A percentile compares a stretch with the other conserved stretches of the same genome.
Evolutionary conservation across 2,113 vertebrate genomes (phyloP).

Genomic region (Sapayoa aenigma): DNA sequence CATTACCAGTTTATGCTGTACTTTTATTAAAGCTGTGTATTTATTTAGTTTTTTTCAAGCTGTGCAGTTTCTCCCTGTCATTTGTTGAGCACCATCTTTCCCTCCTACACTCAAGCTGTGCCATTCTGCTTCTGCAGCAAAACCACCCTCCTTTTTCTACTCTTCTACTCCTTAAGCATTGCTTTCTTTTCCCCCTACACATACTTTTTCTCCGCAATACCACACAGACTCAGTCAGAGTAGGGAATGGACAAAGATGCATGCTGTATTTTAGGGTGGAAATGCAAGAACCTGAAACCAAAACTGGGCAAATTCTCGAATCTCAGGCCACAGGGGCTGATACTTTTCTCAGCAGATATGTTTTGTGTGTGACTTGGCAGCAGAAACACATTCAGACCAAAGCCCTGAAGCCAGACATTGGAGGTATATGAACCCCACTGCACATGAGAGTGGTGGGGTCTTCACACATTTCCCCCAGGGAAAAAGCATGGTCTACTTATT

Average conservation of each 20-base stretch:
- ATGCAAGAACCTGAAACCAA: not conserved
- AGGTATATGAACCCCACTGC: not conserved
- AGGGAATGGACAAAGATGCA: rapidly evolving
- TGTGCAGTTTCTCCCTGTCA: not conserved
- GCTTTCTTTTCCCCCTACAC: not conserved
- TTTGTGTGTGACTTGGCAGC: not conserved
- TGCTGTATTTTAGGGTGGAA: not conserved
- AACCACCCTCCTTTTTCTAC: not conserved
- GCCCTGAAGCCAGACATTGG: rapidly evolving
- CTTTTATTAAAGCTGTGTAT: not conserved
- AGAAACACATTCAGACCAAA: not conserved
- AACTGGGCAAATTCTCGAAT: not conserved
- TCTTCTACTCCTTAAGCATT: not conserved
- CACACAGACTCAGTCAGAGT: not conserved
- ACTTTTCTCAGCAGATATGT: not conserved
- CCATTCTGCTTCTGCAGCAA: not conserved
- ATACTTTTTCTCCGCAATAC: not conserved
- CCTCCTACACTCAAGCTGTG: slow-evolving; percentile 26
- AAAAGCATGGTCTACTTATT: not conserved
- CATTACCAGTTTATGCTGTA: not conserved
- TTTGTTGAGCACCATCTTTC: not conserved
- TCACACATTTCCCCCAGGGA: not conserved
- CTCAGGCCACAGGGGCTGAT: not conserved
- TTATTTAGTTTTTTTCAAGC: not conserved
- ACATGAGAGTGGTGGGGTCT: not conserved